Base-by-base conservation (phyloP, 1,140 invertebrate species). In the Heliconius hermathena region DNA sequence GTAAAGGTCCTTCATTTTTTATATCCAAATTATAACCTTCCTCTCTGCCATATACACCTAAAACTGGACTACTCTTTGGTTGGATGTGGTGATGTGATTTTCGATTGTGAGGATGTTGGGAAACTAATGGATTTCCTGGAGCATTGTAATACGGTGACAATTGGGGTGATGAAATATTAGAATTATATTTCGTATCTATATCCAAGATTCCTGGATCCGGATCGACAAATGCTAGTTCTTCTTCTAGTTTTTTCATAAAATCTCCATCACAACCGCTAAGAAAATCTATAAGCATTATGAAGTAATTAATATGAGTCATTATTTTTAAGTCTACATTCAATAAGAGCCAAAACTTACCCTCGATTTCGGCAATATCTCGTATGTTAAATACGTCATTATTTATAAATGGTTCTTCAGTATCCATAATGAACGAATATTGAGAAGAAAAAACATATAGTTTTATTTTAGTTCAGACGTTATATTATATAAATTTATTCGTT, bases 211-310 rank as follows among this genome's bases (percentile, higher is more conserved):
- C 83, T 22, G 86, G 77, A 46, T 91, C 89, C 74, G 87, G 88
- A 70, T 94, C 91, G 18, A 89, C 87, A 36, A 86, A 81, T 16
- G 90, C 81, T 9, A 94, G 73, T 73, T 94, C 93, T 76, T 93
- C 90, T 85, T 94, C 93, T 26, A 94, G 79, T 82, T 91, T 94
- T 77, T 88, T 88, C 91, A 94, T 93, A 83, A 94, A 94, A 86
- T 92, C 93, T 77, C 88, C 91, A 84, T 94, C 93, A 78, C 92
- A 94, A 72, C 87, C 88, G 79, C 87, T 93, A 9, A 94, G 88
- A 76, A 94, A 94, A 83, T 94, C 93, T 94, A 80, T 38, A 92
- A 92, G 60, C 9, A 66, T 13, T 66, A 66, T 66, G 3, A 66
- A 66, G 26, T 66, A 66, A 66, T 66, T 66, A 66, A 66, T 71